These are phyloP conservation scores for Sogatella furcifera DNA, from an alignment of 1,140 invertebrate genomes.

Conservation along the genomic window DNA sequence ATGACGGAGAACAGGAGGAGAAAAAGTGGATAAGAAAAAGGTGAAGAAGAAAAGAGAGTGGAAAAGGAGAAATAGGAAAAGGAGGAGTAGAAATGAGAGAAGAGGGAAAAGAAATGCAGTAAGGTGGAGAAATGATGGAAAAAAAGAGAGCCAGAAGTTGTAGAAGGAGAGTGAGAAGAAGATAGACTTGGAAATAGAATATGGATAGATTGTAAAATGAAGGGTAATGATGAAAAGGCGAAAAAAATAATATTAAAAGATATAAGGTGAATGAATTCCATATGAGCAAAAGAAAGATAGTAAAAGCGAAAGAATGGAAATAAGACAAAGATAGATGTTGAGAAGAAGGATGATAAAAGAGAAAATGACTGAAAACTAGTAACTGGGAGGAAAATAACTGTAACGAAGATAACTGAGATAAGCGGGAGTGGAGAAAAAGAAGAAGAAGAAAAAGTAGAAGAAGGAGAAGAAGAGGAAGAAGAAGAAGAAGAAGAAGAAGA, in stretches of 20 bases:
- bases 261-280: no score
- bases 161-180: background rate
- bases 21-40: no score
- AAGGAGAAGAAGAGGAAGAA: background rate
- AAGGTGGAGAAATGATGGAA: background rate
- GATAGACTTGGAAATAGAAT: background rate
- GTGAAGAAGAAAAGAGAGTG: background rate
- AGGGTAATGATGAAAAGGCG: no score
- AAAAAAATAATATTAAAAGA: no score
- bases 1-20: background rate
- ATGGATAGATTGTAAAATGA: no score
- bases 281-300: no score
- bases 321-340: background rate
- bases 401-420: no score
- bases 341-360: background rate
- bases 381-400: no score
- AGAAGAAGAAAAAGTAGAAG: background rate
- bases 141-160: background rate
- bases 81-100: background rate
- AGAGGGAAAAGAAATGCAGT: no score
- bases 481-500: background rate
- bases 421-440: no score
- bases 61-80: background rate
- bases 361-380: background rate
- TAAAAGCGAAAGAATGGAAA: background rate